Evolutionary conservation across 1,140 invertebrate genomes (phyloP), one percentile per base, ranked within the genome.

Genomic region (Apis cerana): DNA sequence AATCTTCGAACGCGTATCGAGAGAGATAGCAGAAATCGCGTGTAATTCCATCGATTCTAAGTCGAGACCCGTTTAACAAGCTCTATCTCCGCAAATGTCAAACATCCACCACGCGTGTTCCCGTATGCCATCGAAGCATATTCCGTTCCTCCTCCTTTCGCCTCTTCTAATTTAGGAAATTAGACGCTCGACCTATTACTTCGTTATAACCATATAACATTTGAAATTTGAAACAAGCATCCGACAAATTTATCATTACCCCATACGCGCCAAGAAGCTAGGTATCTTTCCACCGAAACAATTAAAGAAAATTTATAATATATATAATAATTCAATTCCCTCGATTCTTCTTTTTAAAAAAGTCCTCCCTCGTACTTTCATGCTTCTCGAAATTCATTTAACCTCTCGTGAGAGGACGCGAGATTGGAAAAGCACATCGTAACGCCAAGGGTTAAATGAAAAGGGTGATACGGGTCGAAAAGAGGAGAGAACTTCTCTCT

Each of bases 161-260:
- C 15, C 33, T 27, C n/a, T 62, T 19, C 23, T 64, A 64, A 75
- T 75, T 75, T 64, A 75, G 23, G 19, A 64, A 64, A 75, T 75
- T 75, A 52, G 59, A 75, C 61, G 59, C 48, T 64, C 27, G 74
- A 75, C 50, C 59, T 64, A 27, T 64, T 64, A 19, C 19, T 21
- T n/a, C 19, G 11, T n/a, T n/a, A 8, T 50, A 43, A 61, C 19
- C 11, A 33, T 33, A 2, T 33, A 33, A 33, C 33, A 33, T 33
- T 33, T 33, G n/a, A 52, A 75, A 33, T 75, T 62, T 1, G 3
- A 50, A 10, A 5, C 33, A 7, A 64, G 23, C 59, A 62, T 33
- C n/a, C 10, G 1, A 48, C 5, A 3, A 48, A 17, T 48, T 48
- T 43, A 58, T 21, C 33, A 27, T 56, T 43, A 43, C 7, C 33